Conservation (phyloP, 2,797 vertebrate species). For the Esox masquinongy region DNA sequence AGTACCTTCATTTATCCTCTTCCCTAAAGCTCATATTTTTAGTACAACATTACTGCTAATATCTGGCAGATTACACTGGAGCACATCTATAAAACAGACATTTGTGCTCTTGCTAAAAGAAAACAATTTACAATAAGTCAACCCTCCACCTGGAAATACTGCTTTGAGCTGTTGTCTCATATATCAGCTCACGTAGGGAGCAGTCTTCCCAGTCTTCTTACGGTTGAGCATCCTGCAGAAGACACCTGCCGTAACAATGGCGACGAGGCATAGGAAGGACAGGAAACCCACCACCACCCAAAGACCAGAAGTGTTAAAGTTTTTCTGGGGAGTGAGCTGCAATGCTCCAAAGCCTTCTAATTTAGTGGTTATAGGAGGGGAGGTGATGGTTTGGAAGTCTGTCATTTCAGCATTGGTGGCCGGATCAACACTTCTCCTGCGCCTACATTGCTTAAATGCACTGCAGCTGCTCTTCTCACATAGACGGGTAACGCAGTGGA, state of each 20-base stretch:
- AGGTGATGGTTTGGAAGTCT: conserved; percentile 67
- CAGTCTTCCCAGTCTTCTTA: conserved; percentile 36
- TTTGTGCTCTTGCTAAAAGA: background rate
- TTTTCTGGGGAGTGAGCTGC: conserved; percentile 26
- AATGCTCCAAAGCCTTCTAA: conserved; percentile 43
- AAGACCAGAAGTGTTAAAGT: conserved; percentile 52
- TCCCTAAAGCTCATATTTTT: background rate
- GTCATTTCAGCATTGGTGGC: conserved; percentile 25
- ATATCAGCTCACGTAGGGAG: background rate
- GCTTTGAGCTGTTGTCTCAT: conserved; percentile 16
- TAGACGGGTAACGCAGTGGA: conserved; percentile 74
- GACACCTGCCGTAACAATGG: conserved; percentile 54
- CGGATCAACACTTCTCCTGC: conserved; percentile 44
- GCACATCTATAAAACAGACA: background rate
- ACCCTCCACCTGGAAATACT: conserved; percentile 46
- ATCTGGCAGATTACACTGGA: background rate
- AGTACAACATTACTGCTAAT: background rate
- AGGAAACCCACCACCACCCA: conserved; percentile 72
- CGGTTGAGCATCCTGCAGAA: conserved; percentile 68
- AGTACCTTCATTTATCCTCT: background rate
- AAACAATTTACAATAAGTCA: conserved; percentile 18
- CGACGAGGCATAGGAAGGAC: conserved; percentile 59
- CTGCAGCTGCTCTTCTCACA: conserved; percentile 70
- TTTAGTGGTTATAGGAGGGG: conserved; percentile 64
- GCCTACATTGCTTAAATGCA: conserved; percentile 60